These are phyloP conservation scores for Rhinophrynus dorsalis DNA, from an alignment of 2,797 vertebrate species.

Conservation along the genomic window DNA sequence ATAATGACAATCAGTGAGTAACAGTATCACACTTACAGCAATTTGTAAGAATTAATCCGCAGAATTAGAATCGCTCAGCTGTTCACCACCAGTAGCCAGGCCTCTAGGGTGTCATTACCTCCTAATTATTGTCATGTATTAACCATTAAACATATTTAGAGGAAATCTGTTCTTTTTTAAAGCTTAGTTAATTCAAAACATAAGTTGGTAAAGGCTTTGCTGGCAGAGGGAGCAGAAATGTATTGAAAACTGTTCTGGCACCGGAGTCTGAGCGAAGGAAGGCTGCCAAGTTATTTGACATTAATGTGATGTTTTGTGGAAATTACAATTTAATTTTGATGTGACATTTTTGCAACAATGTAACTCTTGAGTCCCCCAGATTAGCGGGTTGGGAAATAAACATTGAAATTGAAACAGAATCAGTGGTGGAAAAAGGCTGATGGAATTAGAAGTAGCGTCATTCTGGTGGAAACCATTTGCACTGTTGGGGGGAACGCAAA, in stretches of 20 bases:
- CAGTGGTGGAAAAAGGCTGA: too few relatives aligned
- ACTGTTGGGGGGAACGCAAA: too few relatives aligned
- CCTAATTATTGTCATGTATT: constrained; percentile 47
- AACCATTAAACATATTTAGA: constrained; percentile 44
- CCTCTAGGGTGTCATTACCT: constrained; percentile 32
- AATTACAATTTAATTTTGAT: too few relatives aligned
- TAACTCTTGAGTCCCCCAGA: too few relatives aligned
- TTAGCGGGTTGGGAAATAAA: too few relatives aligned
- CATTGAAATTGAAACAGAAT: too few relatives aligned
- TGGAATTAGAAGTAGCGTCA: too few relatives aligned
- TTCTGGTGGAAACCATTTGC: too few relatives aligned
- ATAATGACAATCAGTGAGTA: constrained; percentile 38
- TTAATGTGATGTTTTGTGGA: too few relatives aligned
- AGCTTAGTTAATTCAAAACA: constrained; percentile 10
- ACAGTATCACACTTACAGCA: constrained; percentile 42
- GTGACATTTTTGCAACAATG: too few relatives aligned
- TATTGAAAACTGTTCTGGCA: not conserved
- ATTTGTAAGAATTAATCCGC: constrained; percentile 43
- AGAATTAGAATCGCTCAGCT: constrained; percentile 34
- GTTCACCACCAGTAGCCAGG: constrained; percentile 35
- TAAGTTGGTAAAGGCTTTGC: constrained; percentile 10
- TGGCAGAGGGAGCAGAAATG: not conserved
- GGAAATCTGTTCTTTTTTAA: constrained; percentile 19
- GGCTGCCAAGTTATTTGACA: too few relatives aligned
- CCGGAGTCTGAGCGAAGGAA: too few relatives aligned